phyloP scores from a whole-genome alignment of 1,140 invertebrate genomes.

The Eurosta solidaginis region DNA sequence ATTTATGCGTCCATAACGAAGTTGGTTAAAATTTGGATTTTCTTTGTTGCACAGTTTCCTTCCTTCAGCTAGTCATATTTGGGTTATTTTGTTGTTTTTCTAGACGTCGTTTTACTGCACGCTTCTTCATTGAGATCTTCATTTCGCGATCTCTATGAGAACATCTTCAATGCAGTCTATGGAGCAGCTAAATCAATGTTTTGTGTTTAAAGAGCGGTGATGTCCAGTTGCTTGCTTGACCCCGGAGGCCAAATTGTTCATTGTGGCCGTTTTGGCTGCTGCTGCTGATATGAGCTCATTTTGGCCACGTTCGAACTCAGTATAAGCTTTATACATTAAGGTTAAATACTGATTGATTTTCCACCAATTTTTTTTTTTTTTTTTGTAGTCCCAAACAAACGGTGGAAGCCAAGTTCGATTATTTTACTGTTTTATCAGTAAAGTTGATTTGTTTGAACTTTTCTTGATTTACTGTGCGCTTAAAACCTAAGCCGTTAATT shows the following conservation, averaged over 20 bases:
- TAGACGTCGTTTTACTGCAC: slow-evolving; percentile 35
- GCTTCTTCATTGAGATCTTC: slow-evolving; percentile 53
- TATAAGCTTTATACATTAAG: not conserved
- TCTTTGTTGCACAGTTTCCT: not conserved
- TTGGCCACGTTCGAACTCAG: not conserved
- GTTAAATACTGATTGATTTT: slow-evolving; percentile 27
- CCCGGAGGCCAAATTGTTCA: not conserved
- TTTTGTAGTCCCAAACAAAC: not conserved
- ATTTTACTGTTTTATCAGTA: not conserved
- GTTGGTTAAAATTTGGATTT: no score
- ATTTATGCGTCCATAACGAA: no score
- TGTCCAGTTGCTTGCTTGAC: not conserved
- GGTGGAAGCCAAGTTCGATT: not conserved
- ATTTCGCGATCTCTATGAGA: slow-evolving; percentile 58
- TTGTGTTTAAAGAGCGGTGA: not conserved
- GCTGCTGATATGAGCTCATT: not conserved
- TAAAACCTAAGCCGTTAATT: not conserved
- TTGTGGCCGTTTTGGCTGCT: not conserved
- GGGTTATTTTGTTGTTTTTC: not conserved
- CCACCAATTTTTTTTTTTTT: not conserved
- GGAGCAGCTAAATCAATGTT: not conserved
- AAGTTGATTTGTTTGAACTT: not conserved
- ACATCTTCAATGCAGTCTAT: slow-evolving; percentile 48
- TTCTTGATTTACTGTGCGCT: not conserved
- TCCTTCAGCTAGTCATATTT: not conserved